Conservation (phyloP, 2,113 vertebrate species). For the Macaca mulatta region DNA sequence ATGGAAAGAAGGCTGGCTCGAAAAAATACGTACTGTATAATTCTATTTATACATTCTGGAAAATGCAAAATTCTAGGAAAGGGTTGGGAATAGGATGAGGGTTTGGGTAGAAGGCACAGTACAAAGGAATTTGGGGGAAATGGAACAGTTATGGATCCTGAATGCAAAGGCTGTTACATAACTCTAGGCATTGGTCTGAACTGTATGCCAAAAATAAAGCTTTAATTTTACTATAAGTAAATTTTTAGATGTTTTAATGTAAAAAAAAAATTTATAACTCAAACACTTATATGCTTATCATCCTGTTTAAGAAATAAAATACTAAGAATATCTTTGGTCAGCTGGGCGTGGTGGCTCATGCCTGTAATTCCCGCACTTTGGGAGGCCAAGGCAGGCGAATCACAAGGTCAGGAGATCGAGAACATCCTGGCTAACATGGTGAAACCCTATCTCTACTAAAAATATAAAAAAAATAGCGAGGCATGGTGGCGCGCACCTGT, state of each 20-base stretch:
- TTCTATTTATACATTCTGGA: neutral
- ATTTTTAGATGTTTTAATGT: neutral
- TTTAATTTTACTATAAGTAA: neutral
- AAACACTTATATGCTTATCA: too few relatives aligned
- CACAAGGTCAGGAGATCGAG: too few relatives aligned
- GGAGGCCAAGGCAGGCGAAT: too few relatives aligned
- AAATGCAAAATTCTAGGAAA: neutral
- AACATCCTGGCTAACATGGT: too few relatives aligned
- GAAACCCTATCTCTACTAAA: too few relatives aligned
- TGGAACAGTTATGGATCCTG: neutral
- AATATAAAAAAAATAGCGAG: too few relatives aligned
- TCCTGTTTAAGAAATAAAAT: too few relatives aligned
- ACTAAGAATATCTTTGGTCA: too few relatives aligned
- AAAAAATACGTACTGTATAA: neutral
- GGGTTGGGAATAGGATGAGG: neutral
- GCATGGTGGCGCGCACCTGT: accelerated
- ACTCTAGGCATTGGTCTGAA: neutral
- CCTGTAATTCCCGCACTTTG: too few relatives aligned
- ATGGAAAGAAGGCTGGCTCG: neutral
- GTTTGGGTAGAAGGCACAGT: too few relatives aligned
- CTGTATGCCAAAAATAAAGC: neutral
- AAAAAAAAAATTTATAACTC: neutral
- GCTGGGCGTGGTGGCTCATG: too few relatives aligned
- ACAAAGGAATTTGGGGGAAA: neutral
- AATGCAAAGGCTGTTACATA: neutral